Base-by-base conservation (phyloP, 2,888 invertebrate genomes). In the Drosophila trichaetosa region DNA sequence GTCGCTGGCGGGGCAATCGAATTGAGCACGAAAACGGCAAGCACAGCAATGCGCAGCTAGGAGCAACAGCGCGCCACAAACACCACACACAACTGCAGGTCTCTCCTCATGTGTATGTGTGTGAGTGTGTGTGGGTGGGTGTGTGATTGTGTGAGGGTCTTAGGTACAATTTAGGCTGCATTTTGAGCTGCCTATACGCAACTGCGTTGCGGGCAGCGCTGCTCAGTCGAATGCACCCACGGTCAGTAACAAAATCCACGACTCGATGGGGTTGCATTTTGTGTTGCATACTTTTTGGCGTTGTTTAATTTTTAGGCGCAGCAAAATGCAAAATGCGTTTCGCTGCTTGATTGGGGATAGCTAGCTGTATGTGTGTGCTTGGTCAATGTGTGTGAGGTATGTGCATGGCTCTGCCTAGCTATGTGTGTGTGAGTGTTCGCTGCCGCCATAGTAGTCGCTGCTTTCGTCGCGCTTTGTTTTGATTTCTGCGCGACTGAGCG, bases 231-330 rank as follows among this genome's bases (percentile, higher is more conserved):
- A 16, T 40, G 29, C 57, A 31, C 40, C 57, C 57, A 29, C 46
- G 21, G 46, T 46, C 46, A 46, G 46, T 4, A 16, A 24, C 21
- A 16, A 24, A 16, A 46, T 24, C 16, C 46, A 46, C 29, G 29
- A 31, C 57, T 31, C 18, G 13, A 36, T 18, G 36, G 54, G 63
- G 49, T 68, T 68, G 68, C 63, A 61, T 62, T 63, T 63, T 61
- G 73, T 64, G 76, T 79, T 82, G 83, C 86, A 83, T 85, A 79
- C 79, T 82, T 91, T 90, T 89, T 68, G 85, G 87, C 81, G 79
- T 61, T 80, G 82, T 77, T 79, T 80, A 82, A 86, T 86, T 79
- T 88, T 91, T 90, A 90, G 91, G 90, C 91, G 80, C 88, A 87
- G 83, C 79, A 79, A 54, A 60, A 63, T 31, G 57, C 77, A 74